These are phyloP conservation scores for Mastacembelus armatus DNA, from an alignment of 2,797 vertebrate genomes.

Conservation along the genomic window DNA sequence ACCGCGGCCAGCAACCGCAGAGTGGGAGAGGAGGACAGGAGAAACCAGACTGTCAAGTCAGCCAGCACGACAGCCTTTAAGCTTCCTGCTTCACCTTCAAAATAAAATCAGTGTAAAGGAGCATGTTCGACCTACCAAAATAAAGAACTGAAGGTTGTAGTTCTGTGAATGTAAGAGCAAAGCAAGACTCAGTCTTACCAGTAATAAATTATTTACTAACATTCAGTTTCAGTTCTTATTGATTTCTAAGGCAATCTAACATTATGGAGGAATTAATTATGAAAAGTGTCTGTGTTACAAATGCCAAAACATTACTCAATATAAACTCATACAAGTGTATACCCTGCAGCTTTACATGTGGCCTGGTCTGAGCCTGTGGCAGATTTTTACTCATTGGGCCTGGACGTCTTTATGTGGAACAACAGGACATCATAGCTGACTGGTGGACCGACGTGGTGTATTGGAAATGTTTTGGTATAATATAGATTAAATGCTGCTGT, in stretches of 20 bases:
- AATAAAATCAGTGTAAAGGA: constrained; percentile 27
- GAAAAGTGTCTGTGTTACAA: too few relatives aligned
- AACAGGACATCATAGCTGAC: constrained; percentile 6
- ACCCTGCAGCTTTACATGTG: neutral
- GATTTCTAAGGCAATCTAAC: too few relatives aligned
- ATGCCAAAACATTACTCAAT: constrained; percentile 15
- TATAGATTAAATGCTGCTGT: constrained; percentile 4
- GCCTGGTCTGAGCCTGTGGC: too few relatives aligned
- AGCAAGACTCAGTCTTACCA: too few relatives aligned
- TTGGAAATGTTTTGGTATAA: constrained; percentile 8
- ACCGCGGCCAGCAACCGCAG: constrained; percentile 74
- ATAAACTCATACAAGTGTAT: constrained; percentile 6
- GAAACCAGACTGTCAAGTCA: constrained; percentile 14
- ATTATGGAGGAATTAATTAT: too few relatives aligned
- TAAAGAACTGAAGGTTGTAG: constrained; percentile 26
- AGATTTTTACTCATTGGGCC: constrained; percentile 7
- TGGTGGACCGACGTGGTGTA: neutral
- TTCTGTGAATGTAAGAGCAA: too few relatives aligned
- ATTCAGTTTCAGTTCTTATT: too few relatives aligned
- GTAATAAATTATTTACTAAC: too few relatives aligned
- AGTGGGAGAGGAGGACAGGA: constrained; percentile 32
- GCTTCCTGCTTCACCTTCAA: constrained; percentile 40
- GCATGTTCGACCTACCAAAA: constrained; percentile 27
- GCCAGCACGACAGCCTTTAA: rapidly evolving
- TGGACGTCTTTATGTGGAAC: constrained; percentile 27